Evolutionary conservation across 2,797 vertebrate species (phyloP), one percentile per base, ranked within the genome.

Genomic region (Melanotaenia maccullochi): DNA sequence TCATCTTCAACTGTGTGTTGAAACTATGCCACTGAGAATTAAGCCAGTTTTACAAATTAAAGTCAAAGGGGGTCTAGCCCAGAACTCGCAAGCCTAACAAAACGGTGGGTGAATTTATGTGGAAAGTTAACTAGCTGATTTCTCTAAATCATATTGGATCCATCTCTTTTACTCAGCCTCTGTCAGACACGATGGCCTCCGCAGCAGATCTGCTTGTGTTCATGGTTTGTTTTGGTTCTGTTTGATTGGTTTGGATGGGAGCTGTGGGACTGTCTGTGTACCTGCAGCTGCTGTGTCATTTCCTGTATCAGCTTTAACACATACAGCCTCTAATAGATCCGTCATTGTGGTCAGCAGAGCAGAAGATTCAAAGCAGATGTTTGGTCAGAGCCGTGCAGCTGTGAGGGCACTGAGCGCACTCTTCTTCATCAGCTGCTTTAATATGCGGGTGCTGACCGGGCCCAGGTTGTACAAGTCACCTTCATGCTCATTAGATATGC

Each of bases 401-500:
- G 61, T 5, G 52, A 62, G 64, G 55, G 67, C 76, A 35, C 60
- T 0, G 51, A 60, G 65, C 33, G 42, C 5, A 14, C 9, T 71
- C 54, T 3, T 58, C 75, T 47, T 61, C 67, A 58, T 67, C n/a
- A 24, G 54, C 7, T 5, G 30, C 82, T 82, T 67, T 87, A 85
- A 90, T 88, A 81, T 86, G 81, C 77, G 72, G 80, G 68, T 25
- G 32, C 64, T n/a, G 16, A 57, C 9, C 51, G 6, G 33, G 47
- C 74, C 81, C 81, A 73, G 74, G 75, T 75, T 73, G 11, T 69
- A 67, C 52, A 33, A 75, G 80, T 89, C 87, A 86, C 87, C 88
- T 77, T 79, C 79, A 81, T 16, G 81, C 86, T 82, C 56, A 60
- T 90, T 89, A 84, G 82, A 83, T 77, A 87, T 75, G 86, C 22